A percentile compares a stretch with the other conserved stretches of the same genome.
These are phyloP conservation scores for Hemiscyllium ocellatum DNA, from an alignment of 2,113 vertebrate genomes.

Conservation along the genomic window DNA sequence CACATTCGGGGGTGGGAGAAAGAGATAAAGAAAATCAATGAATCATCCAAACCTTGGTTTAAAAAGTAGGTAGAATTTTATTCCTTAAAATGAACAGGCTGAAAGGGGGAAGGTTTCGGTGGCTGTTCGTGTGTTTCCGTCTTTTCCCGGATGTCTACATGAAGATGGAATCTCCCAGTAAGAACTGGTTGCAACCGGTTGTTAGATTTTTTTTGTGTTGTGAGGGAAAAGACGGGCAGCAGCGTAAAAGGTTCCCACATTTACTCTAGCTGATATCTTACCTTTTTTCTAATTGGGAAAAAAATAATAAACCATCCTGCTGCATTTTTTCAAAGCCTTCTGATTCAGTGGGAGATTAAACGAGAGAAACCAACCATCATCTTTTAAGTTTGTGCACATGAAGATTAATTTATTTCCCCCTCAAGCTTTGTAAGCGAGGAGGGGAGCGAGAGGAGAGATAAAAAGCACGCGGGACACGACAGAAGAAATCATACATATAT, in stretches of 20 bases:
- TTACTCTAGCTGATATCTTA: not conserved
- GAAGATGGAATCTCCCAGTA: constrained; percentile 98
- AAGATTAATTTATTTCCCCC: constrained; percentile 22
- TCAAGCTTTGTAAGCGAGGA: not conserved
- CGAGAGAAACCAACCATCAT: too few relatives aligned
- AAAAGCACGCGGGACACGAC: not conserved
- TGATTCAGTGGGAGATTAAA: not conserved
- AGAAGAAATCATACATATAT: not conserved
- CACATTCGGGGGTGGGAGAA: not conserved
- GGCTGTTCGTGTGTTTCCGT: constrained; percentile 4
- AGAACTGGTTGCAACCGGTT: constrained; percentile 99
- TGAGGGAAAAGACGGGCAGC: constrained; percentile 15
- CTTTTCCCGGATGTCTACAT: constrained; percentile 93
- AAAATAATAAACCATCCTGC: not conserved
- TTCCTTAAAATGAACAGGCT: not conserved
- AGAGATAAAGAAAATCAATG: not conserved
- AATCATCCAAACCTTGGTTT: not conserved
- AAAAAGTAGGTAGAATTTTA: not conserved
- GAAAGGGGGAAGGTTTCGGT: not conserved
- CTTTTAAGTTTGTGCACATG: constrained; percentile 26
- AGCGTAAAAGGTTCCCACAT: not conserved
- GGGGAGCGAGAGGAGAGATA: not conserved
- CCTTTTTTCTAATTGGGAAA: not conserved
- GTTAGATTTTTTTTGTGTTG: constrained; percentile 58
- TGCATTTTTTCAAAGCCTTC: constrained; percentile 15